A percentile compares a stretch with the other conserved stretches of the same genome.
phyloP scores from a whole-genome alignment of 2,113 vertebrate genomes.

The Polypterus bichir region DNA sequence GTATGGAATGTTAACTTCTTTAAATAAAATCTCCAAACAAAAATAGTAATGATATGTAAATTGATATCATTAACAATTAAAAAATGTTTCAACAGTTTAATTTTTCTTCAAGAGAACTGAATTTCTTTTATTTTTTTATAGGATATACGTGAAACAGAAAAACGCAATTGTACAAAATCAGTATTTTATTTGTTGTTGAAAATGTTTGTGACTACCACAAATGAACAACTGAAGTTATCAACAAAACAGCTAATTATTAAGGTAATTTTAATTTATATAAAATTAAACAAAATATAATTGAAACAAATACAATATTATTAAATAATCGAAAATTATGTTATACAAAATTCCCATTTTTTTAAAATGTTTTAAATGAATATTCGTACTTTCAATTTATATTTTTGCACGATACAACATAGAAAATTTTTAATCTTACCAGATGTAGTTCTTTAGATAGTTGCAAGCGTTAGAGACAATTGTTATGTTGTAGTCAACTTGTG shows the following conservation, averaged over 20 bases:
- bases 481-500: no score
- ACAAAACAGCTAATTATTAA: constrained; percentile 73
- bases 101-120: no score
- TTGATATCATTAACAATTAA: no score
- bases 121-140: constrained; percentile 21
- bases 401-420: no score
- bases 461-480: no score
- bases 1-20: no score
- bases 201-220: constrained; percentile 76
- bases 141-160: constrained; percentile 51
- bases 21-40: no score
- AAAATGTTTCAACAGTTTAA: no score
- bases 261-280: constrained; percentile 40
- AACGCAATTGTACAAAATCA: constrained; percentile 56
- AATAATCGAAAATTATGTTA: neutral
- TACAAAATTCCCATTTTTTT: neutral
- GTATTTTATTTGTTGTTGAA: constrained; percentile 84
- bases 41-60: no score
- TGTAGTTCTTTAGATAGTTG: no score
- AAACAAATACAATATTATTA: neutral
- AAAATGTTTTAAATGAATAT: neutral
- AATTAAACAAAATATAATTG: neutral
- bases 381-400: no score
- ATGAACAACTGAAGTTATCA: constrained; percentile 56
- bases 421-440: no score